Percentiles rank a stretch among this genome's conserved stretches.
phyloP scores from a whole-genome alignment of 2,888 invertebrate genomes.

The Clanis bilineata region DNA sequence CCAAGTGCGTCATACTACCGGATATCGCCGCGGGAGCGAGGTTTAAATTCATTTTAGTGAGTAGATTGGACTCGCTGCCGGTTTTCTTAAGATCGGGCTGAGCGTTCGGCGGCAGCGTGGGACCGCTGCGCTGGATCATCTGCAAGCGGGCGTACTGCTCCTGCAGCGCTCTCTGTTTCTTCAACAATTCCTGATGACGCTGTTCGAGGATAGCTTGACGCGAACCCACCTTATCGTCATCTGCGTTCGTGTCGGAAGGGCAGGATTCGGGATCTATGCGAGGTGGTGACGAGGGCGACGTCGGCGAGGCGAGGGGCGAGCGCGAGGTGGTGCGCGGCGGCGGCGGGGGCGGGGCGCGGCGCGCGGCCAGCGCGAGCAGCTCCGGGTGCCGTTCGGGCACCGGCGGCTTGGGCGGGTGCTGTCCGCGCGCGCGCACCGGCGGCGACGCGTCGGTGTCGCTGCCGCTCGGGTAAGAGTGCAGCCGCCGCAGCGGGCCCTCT shows the following conservation, averaged over 20 bases:
- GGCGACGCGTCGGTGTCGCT: slow-evolving; percentile 91
- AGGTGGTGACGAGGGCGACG: slow-evolving; percentile 85
- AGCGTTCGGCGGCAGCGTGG: slow-evolving; percentile 83
- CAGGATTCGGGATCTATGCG: slow-evolving; percentile 62
- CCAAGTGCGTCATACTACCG: slow-evolving; percentile 71
- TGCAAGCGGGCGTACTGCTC: slow-evolving; percentile 95
- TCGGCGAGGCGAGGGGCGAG: slow-evolving; percentile 93
- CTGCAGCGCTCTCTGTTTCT: slow-evolving; percentile 93
- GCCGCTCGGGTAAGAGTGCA: slow-evolving; percentile 93
- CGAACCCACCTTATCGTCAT: slow-evolving; percentile 48
- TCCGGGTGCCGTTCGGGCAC: slow-evolving; percentile 92
- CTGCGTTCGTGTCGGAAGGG: slow-evolving; percentile 61
- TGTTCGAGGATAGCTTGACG: slow-evolving; percentile 91
- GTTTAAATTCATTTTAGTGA: slow-evolving; percentile 91
- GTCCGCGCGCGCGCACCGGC: slow-evolving; percentile 85
- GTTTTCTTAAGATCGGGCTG: slow-evolving; percentile 91
- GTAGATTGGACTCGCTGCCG: slow-evolving; percentile 92
- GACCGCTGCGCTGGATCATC: slow-evolving; percentile 90
- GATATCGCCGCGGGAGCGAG: slow-evolving; percentile 74
- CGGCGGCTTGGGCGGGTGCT: slow-evolving; percentile 87
- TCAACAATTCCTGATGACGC: slow-evolving; percentile 93
- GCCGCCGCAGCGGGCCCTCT: slow-evolving; percentile 85
- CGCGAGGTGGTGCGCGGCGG: slow-evolving; percentile 95
- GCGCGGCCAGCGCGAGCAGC: slow-evolving; percentile 86
- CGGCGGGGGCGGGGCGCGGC: slow-evolving; percentile 92